phyloP scores from a whole-genome alignment of 1,140 invertebrate species.

The Ceratina australensis region DNA sequence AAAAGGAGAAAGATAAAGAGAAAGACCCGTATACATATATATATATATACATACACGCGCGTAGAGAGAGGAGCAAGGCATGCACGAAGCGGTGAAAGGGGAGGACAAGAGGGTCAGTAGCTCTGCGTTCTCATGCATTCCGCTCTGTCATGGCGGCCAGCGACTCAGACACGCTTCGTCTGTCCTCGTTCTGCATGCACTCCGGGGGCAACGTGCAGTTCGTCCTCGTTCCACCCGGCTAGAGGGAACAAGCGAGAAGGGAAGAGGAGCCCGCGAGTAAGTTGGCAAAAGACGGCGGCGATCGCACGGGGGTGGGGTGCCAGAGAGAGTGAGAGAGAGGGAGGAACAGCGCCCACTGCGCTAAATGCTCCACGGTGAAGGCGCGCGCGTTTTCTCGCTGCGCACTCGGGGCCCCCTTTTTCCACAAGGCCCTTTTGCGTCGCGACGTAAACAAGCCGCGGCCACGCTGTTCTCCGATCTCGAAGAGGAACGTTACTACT shows the following conservation, averaged over 20 bases:
- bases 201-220: slow-evolving; percentile 50
- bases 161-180: slow-evolving; percentile 71
- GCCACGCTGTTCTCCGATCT: slow-evolving; percentile 33
- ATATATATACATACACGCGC: neutral
- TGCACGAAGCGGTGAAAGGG: slow-evolving; percentile 25
- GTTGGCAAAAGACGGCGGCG: slow-evolving; percentile 17
- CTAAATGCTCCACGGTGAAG: slow-evolving; percentile 72
- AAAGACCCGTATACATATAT: neutral
- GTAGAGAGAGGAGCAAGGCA: slow-evolving; percentile 8
- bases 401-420: slow-evolving; percentile 50
- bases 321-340: slow-evolving; percentile 15
- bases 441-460: slow-evolving; percentile 76
- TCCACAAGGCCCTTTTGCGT: slow-evolving; percentile 56
- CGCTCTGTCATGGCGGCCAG: slow-evolving; percentile 75
- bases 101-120: slow-evolving; percentile 71
- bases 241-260: slow-evolving; percentile 22
- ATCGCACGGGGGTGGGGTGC: neutral
- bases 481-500: no score
- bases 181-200: slow-evolving; percentile 60
- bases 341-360: slow-evolving; percentile 69
- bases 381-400: slow-evolving; percentile 72
- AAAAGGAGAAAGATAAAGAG: neutral
- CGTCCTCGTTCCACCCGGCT: slow-evolving; percentile 54
- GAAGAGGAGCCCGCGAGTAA: slow-evolving; percentile 28
- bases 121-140: slow-evolving; percentile 78